A percentile compares a stretch with the other conserved stretches of the same genome.
phyloP scores from a whole-genome alignment of 1,140 invertebrate genomes.

The Papilio aristodemus region DNA sequence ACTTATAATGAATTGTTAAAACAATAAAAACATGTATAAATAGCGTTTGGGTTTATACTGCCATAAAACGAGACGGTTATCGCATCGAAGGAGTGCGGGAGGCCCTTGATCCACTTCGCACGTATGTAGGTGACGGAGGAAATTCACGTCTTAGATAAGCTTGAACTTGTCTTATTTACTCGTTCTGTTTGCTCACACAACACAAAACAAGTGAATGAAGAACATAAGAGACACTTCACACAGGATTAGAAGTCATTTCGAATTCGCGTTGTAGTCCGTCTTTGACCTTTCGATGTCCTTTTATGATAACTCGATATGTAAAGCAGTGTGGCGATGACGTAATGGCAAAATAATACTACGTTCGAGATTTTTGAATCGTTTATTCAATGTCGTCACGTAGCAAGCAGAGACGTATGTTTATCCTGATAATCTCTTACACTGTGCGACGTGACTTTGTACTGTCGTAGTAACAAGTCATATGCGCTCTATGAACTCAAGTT shows the following conservation, averaged over 20 bases:
- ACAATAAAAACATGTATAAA: constrained; percentile 1
- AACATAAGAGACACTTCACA: neutral
- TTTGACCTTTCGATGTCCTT: constrained; percentile 61
- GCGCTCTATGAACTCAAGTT: constrained; percentile 18
- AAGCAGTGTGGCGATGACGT: constrained; percentile 55
- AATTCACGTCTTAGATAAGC: constrained; percentile 32
- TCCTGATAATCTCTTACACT: constrained; percentile 35
- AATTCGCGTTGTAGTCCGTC: constrained; percentile 30
- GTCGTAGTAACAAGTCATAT: constrained; percentile 6
- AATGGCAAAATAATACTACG: constrained; percentile 37
- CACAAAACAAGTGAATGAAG: neutral
- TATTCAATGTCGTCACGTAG: constrained; percentile 33
- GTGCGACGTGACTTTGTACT: constrained; percentile 25
- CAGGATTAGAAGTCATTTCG: constrained; percentile 1
- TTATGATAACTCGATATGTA: constrained; percentile 53
- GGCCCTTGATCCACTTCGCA: constrained; percentile 31
- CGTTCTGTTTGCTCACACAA: neutral
- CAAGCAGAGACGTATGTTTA: constrained; percentile 34
- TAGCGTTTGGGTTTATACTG: neutral
- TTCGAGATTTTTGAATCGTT: constrained; percentile 38
- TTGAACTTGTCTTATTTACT: constrained; percentile 27
- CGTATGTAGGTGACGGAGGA: constrained; percentile 21
- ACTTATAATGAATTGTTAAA: neutral
- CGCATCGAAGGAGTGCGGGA: neutral
- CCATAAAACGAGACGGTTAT: neutral